Evolutionary conservation across 2,113 vertebrate genomes (phyloP).

Genomic region (Mandrillus leucophaeus): DNA sequence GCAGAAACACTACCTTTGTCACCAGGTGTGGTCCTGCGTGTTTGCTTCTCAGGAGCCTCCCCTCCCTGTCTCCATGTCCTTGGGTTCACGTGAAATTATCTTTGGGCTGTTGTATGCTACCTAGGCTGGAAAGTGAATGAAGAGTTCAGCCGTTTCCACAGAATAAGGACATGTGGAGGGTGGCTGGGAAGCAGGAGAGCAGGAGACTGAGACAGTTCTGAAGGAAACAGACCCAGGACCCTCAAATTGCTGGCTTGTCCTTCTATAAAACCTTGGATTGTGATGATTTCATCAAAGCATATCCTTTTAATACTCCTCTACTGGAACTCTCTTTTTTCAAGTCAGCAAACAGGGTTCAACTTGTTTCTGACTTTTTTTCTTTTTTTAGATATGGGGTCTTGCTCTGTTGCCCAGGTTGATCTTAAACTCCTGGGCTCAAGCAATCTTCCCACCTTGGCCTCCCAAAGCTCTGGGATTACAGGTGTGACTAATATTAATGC

Average conservation of each 20-base stretch:
- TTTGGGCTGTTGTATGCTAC: not conserved
- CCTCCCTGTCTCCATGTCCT: not conserved
- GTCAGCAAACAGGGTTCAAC: not conserved
- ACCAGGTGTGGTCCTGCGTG: not conserved
- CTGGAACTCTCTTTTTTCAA: not conserved
- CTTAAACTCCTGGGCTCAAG: no score
- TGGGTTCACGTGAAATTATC: not conserved
- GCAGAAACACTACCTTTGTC: not conserved
- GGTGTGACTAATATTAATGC: not conserved
- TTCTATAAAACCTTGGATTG: not conserved
- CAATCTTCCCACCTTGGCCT: no score
- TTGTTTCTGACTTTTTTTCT: no score
- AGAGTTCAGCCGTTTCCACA: not conserved
- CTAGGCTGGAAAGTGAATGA: not conserved
- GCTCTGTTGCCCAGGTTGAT: no score
- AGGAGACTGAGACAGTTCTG: no score
- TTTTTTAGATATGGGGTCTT: no score
- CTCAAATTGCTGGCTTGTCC: fast-evolving
- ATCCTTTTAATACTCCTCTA: not conserved
- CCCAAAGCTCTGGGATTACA: no score
- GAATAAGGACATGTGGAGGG: not conserved
- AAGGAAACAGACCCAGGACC: not conserved
- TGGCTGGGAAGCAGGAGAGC: not conserved
- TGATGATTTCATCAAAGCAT: not conserved
- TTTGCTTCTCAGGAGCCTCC: not conserved